Base-by-base conservation (phyloP, 2,888 invertebrate genomes). In the Eueremaeus valkanovi region DNA sequence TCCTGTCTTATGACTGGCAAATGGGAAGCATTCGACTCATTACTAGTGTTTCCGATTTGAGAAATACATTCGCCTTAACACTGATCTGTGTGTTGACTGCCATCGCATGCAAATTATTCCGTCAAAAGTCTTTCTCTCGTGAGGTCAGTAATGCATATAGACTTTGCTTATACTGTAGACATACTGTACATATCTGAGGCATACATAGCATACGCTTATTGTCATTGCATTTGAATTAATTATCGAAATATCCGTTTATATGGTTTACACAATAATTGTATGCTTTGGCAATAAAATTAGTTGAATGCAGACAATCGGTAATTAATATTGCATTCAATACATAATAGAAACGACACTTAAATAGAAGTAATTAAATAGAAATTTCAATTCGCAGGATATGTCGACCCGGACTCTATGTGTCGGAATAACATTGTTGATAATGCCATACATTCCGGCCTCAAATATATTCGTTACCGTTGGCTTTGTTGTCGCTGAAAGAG, bases 1-100 rank as follows among this genome's bases (percentile, higher is more conserved):
- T 88, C 0, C 86, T 93, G 68, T 90, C 91, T 80, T 92, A 93
- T 82, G 93, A 93, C 84, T 93, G 93, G 93, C 92, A 93, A 85
- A 90, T 92, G 90, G 92, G 91, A 8, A 92, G 92, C 18, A 89
- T 93, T 77, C 91, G 92, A 29, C 85, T 92, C 77, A 87, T 93
- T 79, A 88, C 90, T 72, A 88, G 88, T 58, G 83, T 89, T 21
- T 87, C 87, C 81, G 93, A 93, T 82, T 85, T 86, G 1, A 85
- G 92, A 80, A 92, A 92, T 83, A 81, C 91, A 76, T 87, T 90
- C 76, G 90, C 92, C 0, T 87, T 88, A 79, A 27, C 27, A 31
- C n/a, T 74, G 24, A 24, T 74, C 3, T 36, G 31, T 11, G 18
- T 33, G 11, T 63, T 63, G 36, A 21, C 33, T 63, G 63, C 36